Percentiles rank a stretch among this genome's conserved stretches.
Evolutionary conservation across 2,888 invertebrate species (phyloP).

Genomic region (Ferdinandea cuprea): DNA sequence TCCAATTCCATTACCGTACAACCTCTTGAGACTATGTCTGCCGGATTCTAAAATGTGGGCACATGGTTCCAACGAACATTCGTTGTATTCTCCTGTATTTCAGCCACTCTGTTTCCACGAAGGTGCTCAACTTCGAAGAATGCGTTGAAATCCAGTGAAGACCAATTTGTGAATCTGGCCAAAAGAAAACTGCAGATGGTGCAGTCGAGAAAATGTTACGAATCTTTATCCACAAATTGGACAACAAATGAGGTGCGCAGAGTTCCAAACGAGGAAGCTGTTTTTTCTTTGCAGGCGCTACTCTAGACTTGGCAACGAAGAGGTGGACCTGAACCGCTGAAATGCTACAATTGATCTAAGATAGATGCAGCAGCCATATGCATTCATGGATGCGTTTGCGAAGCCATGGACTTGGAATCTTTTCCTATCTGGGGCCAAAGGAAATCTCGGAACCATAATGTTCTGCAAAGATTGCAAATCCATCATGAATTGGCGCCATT

Average conservation of each 20-base stretch:
- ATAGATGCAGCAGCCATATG: conserved; percentile 22
- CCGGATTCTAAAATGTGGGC: neutral
- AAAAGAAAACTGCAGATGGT: neutral
- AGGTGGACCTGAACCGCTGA: neutral
- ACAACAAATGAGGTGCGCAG: neutral
- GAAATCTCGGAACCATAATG: conserved; percentile 14
- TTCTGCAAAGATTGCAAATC: conserved; percentile 4
- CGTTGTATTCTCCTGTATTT: conserved; percentile 12
- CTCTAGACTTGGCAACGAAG: conserved; percentile 4
- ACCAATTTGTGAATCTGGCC: neutral
- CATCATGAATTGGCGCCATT: conserved; percentile 16
- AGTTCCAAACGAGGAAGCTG: neutral
- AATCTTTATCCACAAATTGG: too few relatives aligned
- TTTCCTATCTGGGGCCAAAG: too few relatives aligned
- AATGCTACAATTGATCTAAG: neutral
- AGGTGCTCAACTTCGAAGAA: conserved; percentile 10
- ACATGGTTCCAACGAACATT: conserved; percentile 19
- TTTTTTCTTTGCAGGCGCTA: neutral
- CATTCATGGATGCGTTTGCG: conserved; percentile 25
- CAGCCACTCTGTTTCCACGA: conserved; percentile 31
- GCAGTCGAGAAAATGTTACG: too few relatives aligned
- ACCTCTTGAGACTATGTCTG: conserved; percentile 36
- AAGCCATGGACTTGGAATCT: conserved; percentile 25
- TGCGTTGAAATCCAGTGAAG: conserved; percentile 18
- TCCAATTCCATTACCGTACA: conserved; percentile 23